Evolutionary conservation across 2,888 invertebrate genomes (phyloP), one percentile per base, ranked within the genome.

Genomic region (Drosophila villosipedis): DNA sequence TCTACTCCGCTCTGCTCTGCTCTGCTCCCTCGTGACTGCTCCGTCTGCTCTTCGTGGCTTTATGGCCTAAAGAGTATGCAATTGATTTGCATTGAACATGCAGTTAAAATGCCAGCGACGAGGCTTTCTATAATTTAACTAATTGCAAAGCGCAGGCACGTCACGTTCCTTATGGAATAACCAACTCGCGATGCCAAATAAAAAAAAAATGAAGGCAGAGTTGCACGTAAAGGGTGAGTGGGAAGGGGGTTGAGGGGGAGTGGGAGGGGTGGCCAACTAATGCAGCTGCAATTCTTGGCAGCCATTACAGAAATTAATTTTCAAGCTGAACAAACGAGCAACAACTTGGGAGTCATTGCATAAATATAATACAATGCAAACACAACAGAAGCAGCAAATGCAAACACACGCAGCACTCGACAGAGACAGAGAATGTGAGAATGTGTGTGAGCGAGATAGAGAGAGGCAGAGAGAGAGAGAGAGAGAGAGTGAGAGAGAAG

Each of bases 221-320:
- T 14, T 22, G 47, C 47, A 16, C 22, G n/a, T 2, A 22, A 16
- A 16, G 37, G 9, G 10, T 4, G 0, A 12, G 22, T 41, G n/a
- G 33, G 6, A 3, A 35, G 5, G 12, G 60, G 28, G 33, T 4
- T 1, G 30, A 52, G 58, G 28, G 9, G 9, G 52, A 22, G 33
- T 58, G 61, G 6, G 5, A 14, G 4, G 3, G 57, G 10, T 41
- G 43, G 41, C 22, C 58, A 43, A 39, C 71, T 59, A 78, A 73
- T 88, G 84, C 84, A 84, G 84, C 84, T 84, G 84, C 84, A 84
- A 68, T 88, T 88, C 84, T 85, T 87, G 87, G 87, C 87, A 83
- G 87, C 87, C 90, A 88, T 88, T 88, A 88, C 85, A 85, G 80
- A 88, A 88, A 88, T 88, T 88, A 88, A 88, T 88, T 88, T 88